These are phyloP conservation scores for Cavia porcellus DNA, from an alignment of 2,113 vertebrate genomes.

Conservation along the genomic window DNA sequence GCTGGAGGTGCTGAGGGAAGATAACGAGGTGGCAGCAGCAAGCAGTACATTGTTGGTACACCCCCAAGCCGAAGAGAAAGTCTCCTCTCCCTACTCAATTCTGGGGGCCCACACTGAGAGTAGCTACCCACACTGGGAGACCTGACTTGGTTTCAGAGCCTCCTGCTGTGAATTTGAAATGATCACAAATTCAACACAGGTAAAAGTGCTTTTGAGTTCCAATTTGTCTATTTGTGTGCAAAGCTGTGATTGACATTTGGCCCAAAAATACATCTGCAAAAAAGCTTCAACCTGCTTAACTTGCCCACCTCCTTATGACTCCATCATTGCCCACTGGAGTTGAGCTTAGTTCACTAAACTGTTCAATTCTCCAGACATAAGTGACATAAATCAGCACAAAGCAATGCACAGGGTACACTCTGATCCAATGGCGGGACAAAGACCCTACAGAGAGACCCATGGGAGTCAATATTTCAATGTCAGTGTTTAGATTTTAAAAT, in stretches of 20 bases:
- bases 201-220: constrained; percentile 1
- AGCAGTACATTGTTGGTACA: constrained; percentile 33
- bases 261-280: background rate
- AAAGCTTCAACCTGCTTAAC: background rate
- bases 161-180: background rate
- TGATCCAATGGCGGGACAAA: background rate
- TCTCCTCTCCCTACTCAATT: background rate
- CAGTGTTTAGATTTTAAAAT: background rate
- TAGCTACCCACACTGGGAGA: background rate
- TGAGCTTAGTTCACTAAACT: background rate
- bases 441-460: background rate
- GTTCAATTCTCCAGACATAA: background rate
- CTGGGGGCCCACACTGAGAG: background rate
- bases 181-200: constrained; percentile 21
- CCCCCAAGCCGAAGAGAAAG: constrained; percentile 49
- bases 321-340: background rate
- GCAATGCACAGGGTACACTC: background rate
- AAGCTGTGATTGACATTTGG: background rate
- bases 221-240: background rate
- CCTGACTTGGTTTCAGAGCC: background rate
- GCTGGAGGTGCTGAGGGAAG: constrained; percentile 63
- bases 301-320: no score
- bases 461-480: background rate
- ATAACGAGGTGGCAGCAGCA: constrained; percentile 45
- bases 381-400: background rate